These are phyloP conservation scores for Anas bernieri DNA, from an alignment of 2,797 vertebrate species.

Conservation along the genomic window DNA sequence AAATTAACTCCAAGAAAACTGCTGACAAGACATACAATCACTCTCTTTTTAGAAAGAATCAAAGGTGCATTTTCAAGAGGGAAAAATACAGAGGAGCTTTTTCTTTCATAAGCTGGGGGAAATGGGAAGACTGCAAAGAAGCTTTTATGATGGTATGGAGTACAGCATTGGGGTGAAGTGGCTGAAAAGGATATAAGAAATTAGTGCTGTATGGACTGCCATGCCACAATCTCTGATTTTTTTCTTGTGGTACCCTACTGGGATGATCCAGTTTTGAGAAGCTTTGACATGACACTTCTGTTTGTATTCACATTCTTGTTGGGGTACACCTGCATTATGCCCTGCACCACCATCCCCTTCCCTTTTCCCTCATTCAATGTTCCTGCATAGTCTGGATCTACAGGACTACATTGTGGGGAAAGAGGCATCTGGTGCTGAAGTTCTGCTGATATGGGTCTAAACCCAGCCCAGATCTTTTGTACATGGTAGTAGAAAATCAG, in stretches of 20 bases:
- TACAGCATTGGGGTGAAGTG: neutral
- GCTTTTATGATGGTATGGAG: neutral
- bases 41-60: neutral
- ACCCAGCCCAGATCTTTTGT: fast-evolving
- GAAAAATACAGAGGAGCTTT: neutral
- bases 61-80: neutral
- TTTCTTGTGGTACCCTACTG: neutral
- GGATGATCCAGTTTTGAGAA: neutral
- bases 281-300: neutral
- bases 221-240: neutral
- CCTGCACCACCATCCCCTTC: fast-evolving
- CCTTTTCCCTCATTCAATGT: neutral
- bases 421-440: neutral
- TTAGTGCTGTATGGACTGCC: neutral
- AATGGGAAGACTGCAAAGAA: neutral
- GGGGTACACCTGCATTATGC: fast-evolving
- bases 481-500: neutral
- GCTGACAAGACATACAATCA: neutral
- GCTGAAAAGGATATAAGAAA: neutral
- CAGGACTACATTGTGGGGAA: neutral
- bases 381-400: neutral
- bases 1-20: neutral
- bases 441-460: neutral
- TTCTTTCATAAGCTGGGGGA: neutral
- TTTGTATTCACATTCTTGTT: fast-evolving